Conservation (phyloP, 2,113 vertebrate genomes). For the Eulemur macaco region DNA sequence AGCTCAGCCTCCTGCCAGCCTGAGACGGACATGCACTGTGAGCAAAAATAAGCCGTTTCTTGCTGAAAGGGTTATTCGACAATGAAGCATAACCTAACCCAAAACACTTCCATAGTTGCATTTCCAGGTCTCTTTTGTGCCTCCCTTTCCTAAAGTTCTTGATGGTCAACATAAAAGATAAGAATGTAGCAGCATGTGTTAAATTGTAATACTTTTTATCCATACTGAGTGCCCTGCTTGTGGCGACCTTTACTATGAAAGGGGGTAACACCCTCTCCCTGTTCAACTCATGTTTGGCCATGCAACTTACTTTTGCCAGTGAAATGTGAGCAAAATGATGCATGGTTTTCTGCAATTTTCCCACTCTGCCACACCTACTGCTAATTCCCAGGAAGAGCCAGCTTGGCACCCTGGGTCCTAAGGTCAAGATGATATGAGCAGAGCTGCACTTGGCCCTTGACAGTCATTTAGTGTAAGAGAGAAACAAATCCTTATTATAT, state of each 20-base stretch:
- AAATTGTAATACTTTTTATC: background rate
- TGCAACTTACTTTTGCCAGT: background rate
- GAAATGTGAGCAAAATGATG: background rate
- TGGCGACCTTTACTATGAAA: background rate
- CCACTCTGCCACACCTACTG: background rate
- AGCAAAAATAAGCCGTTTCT: background rate
- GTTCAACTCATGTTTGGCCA: background rate
- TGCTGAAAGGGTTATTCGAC: background rate
- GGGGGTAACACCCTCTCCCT: background rate
- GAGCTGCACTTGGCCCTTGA: background rate
- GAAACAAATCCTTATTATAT: background rate
- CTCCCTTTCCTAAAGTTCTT: background rate
- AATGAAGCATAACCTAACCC: background rate
- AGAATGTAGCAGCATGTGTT: background rate
- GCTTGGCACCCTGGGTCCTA: background rate
- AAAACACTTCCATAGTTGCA: background rate
- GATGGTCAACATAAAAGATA: background rate
- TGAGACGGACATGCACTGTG: background rate
- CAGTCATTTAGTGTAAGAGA: background rate
- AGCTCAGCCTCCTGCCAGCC: background rate
- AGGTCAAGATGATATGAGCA: background rate
- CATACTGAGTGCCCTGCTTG: background rate
- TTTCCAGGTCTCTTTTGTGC: background rate
- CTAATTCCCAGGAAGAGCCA: background rate
- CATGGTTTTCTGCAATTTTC: background rate